Base-by-base conservation (phyloP, 2,888 invertebrate species). In the Campopleginae sp. region DNA sequence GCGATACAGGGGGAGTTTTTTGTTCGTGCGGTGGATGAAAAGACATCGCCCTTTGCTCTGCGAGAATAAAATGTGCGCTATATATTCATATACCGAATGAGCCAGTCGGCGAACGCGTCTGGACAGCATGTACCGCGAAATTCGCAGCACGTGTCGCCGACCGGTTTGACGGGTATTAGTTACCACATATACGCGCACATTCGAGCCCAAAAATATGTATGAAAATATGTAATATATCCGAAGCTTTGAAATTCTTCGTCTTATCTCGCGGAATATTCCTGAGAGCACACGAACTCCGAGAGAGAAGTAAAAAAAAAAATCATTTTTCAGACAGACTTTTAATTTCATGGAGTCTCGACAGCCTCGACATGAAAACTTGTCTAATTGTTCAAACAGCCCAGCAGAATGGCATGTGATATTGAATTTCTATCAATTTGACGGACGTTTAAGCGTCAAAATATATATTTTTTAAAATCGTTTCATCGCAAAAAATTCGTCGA, bases 121-220 rank as follows among this genome's bases (percentile, higher is more conserved):
- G 38, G 72, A 80, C 65, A 46, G 58, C 61, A 72, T 51, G 84
- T 77, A 72, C 77, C 80, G 74, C 77, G 33, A 84, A 85, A 82
- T 85, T 82, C 75, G 85, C 82, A 76, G 85, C 85, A 82, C 82
- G 85, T 85, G 85, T 85, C 82, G 54, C 75, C 75, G 79, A 85
- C 85, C 85, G 82, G 85, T 85, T 82, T 82, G 70, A 82, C 85
- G 81, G 71, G 81, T 82, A 78, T 82, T 75, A 61, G 48, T 77
- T 80, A 17, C 31, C 7, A 33, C 58, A 75, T 42, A 72, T 27
- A 65, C 63, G 72, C 10, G 31, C 51, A 74, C 58, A 12, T 23
- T 31, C 10, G n/a, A 27, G 66, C 48, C 58, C 12, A 23, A 58
- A 78, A 12, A 68, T 38, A 23, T 27, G 51, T 66, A 33, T 38